These are phyloP conservation scores for Linurgus olivaceus DNA, from an alignment of 2,797 vertebrate genomes.

Conservation along the genomic window DNA sequence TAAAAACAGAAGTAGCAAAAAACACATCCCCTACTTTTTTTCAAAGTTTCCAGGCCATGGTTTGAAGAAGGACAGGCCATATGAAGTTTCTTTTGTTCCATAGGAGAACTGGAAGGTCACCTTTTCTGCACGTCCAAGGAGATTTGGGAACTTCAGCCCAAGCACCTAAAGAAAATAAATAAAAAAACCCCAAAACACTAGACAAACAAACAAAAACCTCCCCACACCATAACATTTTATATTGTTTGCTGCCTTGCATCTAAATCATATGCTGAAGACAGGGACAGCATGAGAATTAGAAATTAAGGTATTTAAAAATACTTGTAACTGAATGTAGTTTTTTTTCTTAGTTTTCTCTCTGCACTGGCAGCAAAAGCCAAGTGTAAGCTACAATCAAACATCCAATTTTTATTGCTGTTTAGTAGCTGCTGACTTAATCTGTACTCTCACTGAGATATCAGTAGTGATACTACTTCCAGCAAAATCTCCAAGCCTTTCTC, in stretches of 20 bases:
- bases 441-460: neutral
- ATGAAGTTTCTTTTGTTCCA: slow-evolving; percentile 95
- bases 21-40: slow-evolving; percentile 83
- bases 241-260: neutral
- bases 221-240: neutral
- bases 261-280: neutral
- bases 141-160: slow-evolving; percentile 92
- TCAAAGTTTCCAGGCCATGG: slow-evolving; percentile 91
- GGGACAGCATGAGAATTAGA: neutral
- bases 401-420: neutral
- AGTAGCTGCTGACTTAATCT: neutral
- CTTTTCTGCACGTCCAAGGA: slow-evolving; percentile 92
- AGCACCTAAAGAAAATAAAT: slow-evolving; percentile 79
- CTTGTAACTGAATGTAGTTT: neutral
- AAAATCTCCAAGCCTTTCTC: neutral
- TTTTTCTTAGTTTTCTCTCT: neutral
- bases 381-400: neutral
- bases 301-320: neutral
- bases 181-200: neutral
- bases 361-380: neutral
- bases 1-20: neutral
- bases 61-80: slow-evolving; percentile 94
- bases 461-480: neutral
- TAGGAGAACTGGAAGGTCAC: slow-evolving; percentile 99
- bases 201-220: neutral